Conservation (phyloP, 2,797 vertebrate species). For the Loriculus beryllinus region DNA sequence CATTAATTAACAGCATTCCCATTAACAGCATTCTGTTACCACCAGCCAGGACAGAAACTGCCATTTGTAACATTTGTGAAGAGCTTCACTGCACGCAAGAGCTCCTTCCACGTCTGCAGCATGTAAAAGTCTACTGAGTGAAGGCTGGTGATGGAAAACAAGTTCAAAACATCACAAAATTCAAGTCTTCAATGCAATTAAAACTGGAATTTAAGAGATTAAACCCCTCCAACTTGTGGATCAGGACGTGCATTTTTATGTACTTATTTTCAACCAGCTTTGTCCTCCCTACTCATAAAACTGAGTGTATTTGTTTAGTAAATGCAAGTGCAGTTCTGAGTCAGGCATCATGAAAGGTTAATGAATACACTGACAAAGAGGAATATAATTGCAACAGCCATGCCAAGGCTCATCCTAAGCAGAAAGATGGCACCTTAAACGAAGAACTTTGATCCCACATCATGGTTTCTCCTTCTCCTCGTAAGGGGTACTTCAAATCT, state of each 20-base stretch:
- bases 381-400: background rate
- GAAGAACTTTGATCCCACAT: background rate
- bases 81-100: background rate
- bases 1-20: slow-evolving; percentile 12
- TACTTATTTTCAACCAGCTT: rapidly evolving
- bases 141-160: background rate
- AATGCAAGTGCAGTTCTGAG: background rate
- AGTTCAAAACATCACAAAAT: background rate
- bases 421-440: background rate
- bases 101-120: background rate
- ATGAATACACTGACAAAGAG: rapidly evolving
- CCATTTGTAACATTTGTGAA: background rate
- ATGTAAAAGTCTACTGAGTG: background rate
- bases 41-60: background rate
- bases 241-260: background rate
- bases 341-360: background rate
- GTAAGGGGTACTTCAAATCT: rapidly evolving
- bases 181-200: background rate
- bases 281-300: background rate
- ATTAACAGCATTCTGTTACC: background rate
- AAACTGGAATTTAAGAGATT: background rate
- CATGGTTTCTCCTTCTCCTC: rapidly evolving
- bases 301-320: background rate
- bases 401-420: background rate
- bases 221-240: background rate